A percentile compares a stretch with the other conserved stretches of the same genome.
These are phyloP conservation scores for Corvus hawaiiensis DNA, from an alignment of 2,113 vertebrate genomes.

Conservation along the genomic window DNA sequence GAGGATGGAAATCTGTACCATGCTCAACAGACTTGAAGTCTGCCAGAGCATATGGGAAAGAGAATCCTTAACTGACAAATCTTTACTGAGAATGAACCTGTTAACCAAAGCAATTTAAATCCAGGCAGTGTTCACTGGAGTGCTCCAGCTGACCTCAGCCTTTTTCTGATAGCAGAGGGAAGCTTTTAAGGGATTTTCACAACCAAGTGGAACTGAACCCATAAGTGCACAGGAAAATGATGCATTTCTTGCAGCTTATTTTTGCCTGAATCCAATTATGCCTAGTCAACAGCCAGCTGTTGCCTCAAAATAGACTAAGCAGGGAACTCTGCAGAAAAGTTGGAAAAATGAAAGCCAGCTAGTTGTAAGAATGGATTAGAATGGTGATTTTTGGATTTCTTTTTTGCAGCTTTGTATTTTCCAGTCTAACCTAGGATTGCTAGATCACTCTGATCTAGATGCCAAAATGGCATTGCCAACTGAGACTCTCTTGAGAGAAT, in stretches of 20 bases:
- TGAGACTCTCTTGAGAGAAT: not conserved
- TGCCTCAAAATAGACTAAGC: not conserved
- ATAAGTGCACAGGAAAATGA: not conserved
- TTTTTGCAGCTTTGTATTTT: not conserved
- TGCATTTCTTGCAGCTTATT: not conserved
- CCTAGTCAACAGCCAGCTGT: not conserved
- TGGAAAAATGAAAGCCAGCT: not conserved
- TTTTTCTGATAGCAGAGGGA: not conserved
- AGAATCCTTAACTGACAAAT: not conserved
- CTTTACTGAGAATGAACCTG: not conserved
- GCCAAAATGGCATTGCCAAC: not conserved
- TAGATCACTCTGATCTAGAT: not conserved
- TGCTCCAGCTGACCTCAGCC: not conserved
- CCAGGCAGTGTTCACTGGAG: not conserved
- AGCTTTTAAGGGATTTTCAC: not conserved
- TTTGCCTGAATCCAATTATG: not conserved
- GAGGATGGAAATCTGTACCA: not conserved
- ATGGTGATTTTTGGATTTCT: not conserved
- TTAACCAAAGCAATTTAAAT: constrained; percentile 7
- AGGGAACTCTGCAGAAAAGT: not conserved
- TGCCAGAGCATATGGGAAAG: not conserved
- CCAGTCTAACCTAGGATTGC: not conserved
- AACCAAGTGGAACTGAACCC: not conserved
- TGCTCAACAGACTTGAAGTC: not conserved
- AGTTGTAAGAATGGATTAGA: not conserved